These are phyloP conservation scores for Sweltsa coloradensis DNA, from an alignment of 1,140 invertebrate species.

Conservation along the genomic window DNA sequence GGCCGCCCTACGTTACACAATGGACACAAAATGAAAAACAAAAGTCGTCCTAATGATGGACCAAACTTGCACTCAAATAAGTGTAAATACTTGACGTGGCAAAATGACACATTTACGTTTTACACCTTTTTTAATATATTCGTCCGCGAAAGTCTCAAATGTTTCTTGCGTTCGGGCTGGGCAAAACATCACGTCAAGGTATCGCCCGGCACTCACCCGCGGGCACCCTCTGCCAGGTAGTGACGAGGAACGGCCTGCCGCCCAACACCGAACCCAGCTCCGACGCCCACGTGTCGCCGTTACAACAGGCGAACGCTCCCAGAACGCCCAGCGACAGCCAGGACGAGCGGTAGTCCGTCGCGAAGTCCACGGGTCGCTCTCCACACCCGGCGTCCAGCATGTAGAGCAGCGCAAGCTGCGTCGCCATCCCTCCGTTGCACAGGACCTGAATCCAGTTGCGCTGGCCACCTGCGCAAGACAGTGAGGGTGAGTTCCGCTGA, in stretches of 20 bases:
- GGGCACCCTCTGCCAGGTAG: constrained; percentile 59
- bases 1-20: too few species aligned
- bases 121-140: too few species aligned
- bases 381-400: constrained; percentile 66
- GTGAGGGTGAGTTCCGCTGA: not conserved
- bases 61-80: too few species aligned
- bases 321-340: constrained; percentile 70
- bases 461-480: constrained; percentile 50
- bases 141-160: too few species aligned
- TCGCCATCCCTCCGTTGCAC: constrained; percentile 79
- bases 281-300: constrained; percentile 86
- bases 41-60: too few species aligned
- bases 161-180: too few species aligned
- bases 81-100: too few species aligned
- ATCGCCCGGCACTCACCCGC: constrained; percentile 37
- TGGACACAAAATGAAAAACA: too few species aligned
- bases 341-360: constrained; percentile 58
- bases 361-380: constrained; percentile 70
- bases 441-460: constrained; percentile 85
- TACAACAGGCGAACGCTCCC: constrained; percentile 68
- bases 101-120: too few species aligned
- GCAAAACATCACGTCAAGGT: not conserved
- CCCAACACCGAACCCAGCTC: constrained; percentile 73
- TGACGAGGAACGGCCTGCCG: constrained; percentile 62
- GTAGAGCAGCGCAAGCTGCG: constrained; percentile 64